These are phyloP conservation scores for Lutjanus argentimaculatus DNA, from an alignment of 2,797 vertebrate genomes.

Conservation along the genomic window DNA sequence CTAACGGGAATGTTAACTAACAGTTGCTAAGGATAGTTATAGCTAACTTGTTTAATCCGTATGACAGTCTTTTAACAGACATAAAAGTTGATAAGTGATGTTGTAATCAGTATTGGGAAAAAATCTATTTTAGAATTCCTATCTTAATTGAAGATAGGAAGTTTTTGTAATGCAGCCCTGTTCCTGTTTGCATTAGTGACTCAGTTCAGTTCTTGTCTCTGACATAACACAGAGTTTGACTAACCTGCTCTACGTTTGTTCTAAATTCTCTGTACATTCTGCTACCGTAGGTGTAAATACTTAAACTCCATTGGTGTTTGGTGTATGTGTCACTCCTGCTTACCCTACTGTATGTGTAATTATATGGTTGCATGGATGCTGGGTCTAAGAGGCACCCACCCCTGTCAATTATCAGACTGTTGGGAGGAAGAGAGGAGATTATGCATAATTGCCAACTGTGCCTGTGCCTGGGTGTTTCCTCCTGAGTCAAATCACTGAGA, in stretches of 20 bases:
- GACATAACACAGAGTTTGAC: neutral
- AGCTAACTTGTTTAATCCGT: too few relatives aligned
- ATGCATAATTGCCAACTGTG: slow-evolving; percentile 78
- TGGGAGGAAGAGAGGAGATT: slow-evolving; percentile 79
- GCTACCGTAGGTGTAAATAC: neutral
- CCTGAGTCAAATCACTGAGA: slow-evolving; percentile 73
- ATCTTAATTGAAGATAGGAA: too few relatives aligned
- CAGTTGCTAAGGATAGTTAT: too few relatives aligned
- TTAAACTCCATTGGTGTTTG: slow-evolving; percentile 3
- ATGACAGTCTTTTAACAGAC: too few relatives aligned
- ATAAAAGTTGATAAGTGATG: too few relatives aligned
- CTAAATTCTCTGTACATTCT: neutral
- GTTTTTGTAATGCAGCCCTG: too few relatives aligned
- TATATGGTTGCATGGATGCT: slow-evolving; percentile 63
- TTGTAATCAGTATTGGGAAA: too few relatives aligned
- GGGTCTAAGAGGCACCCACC: slow-evolving; percentile 62
- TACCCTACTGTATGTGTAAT: slow-evolving; percentile 60
- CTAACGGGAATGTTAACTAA: too few relatives aligned
- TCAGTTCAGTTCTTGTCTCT: neutral
- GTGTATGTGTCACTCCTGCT: slow-evolving; percentile 26
- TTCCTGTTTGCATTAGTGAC: neutral
- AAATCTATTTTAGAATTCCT: too few relatives aligned
- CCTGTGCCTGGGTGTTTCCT: slow-evolving; percentile 78
- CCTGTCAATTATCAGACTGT: slow-evolving; percentile 77
- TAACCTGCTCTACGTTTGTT: neutral